Evolutionary conservation across 2,113 vertebrate genomes (phyloP).

Genomic region (Pedetes capensis): DNA sequence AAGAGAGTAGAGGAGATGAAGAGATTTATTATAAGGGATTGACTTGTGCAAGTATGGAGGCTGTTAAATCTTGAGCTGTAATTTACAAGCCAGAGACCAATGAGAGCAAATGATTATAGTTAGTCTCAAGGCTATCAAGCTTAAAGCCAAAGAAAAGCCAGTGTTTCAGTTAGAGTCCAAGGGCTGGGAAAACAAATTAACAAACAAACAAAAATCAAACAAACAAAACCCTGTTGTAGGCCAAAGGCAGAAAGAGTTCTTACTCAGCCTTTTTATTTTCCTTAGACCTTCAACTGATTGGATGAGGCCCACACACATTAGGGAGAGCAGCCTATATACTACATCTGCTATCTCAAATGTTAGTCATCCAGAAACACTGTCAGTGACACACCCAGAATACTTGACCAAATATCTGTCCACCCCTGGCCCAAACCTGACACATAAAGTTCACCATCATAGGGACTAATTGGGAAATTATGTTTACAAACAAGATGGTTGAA

Average conservation of each 20-base stretch:
- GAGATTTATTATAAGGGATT: slow-evolving; percentile 24
- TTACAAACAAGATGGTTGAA: not conserved
- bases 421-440: not conserved
- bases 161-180: not conserved
- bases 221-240: not conserved
- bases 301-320: not conserved
- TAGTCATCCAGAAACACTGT: not conserved
- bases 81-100: not conserved
- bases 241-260: not conserved
- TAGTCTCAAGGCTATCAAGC: not conserved
- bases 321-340: not conserved
- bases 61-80: not conserved
- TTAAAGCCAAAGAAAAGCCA: not conserved
- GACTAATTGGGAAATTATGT: slow-evolving; percentile 7
- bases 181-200: too few species aligned
- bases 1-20: too few species aligned
- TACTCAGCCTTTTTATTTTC: not conserved
- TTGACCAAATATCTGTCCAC: not conserved
- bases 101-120: not conserved
- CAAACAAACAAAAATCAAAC: too few species aligned
- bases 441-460: not conserved
- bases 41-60: not conserved
- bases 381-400: not conserved
- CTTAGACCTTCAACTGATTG: not conserved
- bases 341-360: not conserved